phyloP scores from a whole-genome alignment of 2,113 vertebrate species.

The Gasterosteus nipponicus region DNA sequence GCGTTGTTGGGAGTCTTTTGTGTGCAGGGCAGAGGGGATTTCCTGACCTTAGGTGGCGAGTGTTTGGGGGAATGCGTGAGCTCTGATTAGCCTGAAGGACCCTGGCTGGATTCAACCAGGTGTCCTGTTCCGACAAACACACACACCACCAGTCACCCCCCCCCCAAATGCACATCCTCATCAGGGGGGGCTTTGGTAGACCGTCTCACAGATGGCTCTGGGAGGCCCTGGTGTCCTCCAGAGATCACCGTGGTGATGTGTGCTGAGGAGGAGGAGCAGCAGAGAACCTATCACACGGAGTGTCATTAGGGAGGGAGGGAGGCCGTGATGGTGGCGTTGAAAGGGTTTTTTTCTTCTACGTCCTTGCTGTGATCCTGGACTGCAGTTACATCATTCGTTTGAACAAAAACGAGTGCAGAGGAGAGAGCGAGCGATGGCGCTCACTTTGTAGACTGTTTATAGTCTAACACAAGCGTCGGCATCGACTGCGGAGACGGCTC shows the following conservation, averaged over 20 bases:
- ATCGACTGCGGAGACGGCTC: not conserved
- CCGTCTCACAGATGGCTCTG: not conserved
- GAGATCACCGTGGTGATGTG: conserved; percentile 16
- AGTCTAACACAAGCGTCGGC: not conserved
- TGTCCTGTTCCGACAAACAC: conserved; percentile 6
- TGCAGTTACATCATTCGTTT: conserved; percentile 30
- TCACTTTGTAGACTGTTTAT: not conserved
- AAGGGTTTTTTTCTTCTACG: not conserved
- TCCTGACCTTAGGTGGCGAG: conserved; percentile 70
- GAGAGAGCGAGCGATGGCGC: not conserved
- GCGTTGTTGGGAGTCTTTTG: conserved; percentile 77
- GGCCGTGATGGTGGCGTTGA: conserved; percentile 20
- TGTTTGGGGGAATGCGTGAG: conserved; percentile 59
- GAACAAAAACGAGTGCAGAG: conserved; percentile 2
- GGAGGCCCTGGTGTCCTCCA: not conserved
- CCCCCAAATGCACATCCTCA: not conserved
- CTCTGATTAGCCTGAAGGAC: conserved; percentile 46
- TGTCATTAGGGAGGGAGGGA: not conserved
- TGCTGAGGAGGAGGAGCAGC: conserved; percentile 7
- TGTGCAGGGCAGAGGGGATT: conserved; percentile 56
- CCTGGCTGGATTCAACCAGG: conserved; percentile 23
- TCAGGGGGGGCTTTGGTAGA: conserved; percentile 5
- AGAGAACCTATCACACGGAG: conserved; percentile 8
- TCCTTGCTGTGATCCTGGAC: conserved; percentile 9
- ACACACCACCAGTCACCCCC: not conserved